These are phyloP conservation scores for Rana temporaria DNA, from an alignment of 2,113 vertebrate genomes.

Conservation along the genomic window DNA sequence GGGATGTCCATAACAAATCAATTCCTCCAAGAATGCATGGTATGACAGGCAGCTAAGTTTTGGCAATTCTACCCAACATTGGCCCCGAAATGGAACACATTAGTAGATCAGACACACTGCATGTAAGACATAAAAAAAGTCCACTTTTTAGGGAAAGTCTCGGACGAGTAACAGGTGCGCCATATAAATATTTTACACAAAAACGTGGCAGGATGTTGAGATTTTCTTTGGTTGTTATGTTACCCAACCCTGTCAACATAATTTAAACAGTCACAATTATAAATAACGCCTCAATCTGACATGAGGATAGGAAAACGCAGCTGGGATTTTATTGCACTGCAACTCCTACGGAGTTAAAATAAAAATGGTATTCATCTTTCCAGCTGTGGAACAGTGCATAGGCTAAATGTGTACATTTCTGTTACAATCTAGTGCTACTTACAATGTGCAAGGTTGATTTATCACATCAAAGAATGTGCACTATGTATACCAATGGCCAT, in stretches of 20 bases:
- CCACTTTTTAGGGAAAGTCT: not conserved
- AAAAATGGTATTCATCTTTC: not conserved
- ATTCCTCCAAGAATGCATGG: not conserved
- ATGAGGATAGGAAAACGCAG: not conserved
- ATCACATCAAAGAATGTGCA: not conserved
- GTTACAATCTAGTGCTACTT: not conserved
- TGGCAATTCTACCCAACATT: not conserved
- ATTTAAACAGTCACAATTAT: not conserved
- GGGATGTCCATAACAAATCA: not conserved
- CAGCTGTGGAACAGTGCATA: not conserved
- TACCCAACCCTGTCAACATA: not conserved
- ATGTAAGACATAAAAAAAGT: not conserved
- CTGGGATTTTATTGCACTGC: slow-evolving; percentile 1
- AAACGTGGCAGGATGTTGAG: too few relatives aligned
- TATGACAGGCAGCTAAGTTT: not conserved
- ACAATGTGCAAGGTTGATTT: not conserved
- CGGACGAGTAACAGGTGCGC: too few relatives aligned
- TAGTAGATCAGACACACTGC: not conserved
- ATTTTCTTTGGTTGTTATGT: not conserved
- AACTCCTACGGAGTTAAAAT: slow-evolving; percentile 23
- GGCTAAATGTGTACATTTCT: not conserved
- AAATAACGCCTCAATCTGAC: not conserved
- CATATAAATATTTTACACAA: too few relatives aligned
- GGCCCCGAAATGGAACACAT: too few relatives aligned
- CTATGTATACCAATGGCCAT: not conserved